Evolutionary conservation across 2,888 invertebrate genomes (phyloP).

Genomic region (Lymantria dispar): DNA sequence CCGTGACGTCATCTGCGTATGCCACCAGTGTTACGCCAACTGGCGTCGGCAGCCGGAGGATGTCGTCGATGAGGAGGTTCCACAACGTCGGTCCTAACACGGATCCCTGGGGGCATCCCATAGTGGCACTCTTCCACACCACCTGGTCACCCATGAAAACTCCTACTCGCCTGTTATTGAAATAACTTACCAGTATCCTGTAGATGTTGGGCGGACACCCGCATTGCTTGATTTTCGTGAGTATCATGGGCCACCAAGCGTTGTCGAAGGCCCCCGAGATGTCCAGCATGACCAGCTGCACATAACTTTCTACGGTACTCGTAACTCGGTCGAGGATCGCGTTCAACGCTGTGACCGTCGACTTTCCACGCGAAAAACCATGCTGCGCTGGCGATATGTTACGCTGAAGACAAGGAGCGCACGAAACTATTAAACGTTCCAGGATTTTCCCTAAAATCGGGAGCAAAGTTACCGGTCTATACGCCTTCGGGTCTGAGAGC

Average conservation of each 20-base stretch:
- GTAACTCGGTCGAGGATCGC: background rate
- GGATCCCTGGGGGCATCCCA: conserved; percentile 5
- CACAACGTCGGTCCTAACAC: conserved; percentile 24
- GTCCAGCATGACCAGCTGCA: conserved; percentile 8
- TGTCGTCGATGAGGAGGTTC: conserved; percentile 20
- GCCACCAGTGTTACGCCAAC: conserved; percentile 16
- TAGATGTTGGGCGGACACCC: conserved; percentile 33
- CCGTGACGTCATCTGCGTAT: conserved; percentile 32
- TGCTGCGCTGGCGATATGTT: no score
- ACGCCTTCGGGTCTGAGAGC: no score
- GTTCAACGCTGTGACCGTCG: conserved; percentile 30
- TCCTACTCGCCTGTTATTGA: conserved; percentile 17
- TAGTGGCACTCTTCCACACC: conserved; percentile 19
- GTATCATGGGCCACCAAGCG: no score
- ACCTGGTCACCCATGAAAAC: conserved; percentile 16
- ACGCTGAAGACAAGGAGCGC: no score
- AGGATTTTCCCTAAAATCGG: no score
- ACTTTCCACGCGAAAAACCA: conserved; percentile 34
- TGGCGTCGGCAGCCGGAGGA: conserved; percentile 13
- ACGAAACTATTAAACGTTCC: no score
- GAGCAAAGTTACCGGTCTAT: no score
- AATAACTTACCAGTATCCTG: conserved; percentile 28
- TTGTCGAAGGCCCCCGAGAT: no score
- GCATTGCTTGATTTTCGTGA: conserved; percentile 12
- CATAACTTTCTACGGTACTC: conserved; percentile 17